Conservation (phyloP, 2,888 invertebrate species). For the Helobdella robusta region DNA sequence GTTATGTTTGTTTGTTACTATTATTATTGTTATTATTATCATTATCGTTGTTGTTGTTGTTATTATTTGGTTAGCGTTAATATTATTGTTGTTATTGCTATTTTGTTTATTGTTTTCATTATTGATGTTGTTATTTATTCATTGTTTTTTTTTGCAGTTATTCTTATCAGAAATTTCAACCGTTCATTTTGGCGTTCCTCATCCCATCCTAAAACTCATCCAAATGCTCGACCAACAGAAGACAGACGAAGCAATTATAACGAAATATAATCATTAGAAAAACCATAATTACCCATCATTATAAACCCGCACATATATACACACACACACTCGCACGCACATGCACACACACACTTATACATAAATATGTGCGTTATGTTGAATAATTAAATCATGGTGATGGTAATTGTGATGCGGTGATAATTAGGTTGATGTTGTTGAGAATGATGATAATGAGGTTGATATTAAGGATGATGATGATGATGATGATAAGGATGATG, state of each 20-base stretch:
- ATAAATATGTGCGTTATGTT: too few relatives aligned
- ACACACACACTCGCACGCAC: too few relatives aligned
- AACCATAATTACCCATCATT: too few relatives aligned
- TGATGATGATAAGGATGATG: conserved; percentile 11
- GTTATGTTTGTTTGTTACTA: neutral
- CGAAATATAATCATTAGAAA: too few relatives aligned
- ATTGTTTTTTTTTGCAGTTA: neutral
- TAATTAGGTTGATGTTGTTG: conserved; percentile 4
- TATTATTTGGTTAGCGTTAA: neutral
- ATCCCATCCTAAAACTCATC: too few relatives aligned
- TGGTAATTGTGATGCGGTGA: neutral
- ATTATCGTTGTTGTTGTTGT: neutral
- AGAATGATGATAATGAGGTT: neutral
- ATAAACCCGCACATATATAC: too few relatives aligned
- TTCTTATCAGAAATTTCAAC: neutral
- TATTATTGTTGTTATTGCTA: neutral
- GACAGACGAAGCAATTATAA: too few relatives aligned
- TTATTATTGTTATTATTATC: neutral
- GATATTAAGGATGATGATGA: neutral
- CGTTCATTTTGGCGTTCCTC: too few relatives aligned
- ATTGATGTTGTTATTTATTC: neutral
- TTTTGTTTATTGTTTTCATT: neutral
- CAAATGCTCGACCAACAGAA: too few relatives aligned
- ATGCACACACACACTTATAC: too few relatives aligned
- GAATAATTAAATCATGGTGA: too few relatives aligned